Conservation (phyloP, 2,888 invertebrate genomes). For the Yponomeuta malinellus region DNA sequence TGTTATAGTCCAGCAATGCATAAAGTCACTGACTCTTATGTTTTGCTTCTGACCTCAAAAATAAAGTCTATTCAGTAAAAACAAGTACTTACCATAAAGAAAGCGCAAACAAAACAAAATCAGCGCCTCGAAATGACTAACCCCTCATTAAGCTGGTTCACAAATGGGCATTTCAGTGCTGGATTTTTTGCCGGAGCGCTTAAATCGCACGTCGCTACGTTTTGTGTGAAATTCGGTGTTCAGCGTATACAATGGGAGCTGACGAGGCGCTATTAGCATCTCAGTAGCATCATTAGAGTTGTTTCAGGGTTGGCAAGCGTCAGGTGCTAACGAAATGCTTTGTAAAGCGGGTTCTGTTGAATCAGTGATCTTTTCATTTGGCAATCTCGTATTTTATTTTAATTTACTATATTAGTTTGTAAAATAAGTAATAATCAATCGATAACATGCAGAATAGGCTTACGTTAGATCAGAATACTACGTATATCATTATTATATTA, state of each 20-base stretch:
- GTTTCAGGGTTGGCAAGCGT: neutral
- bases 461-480: no score
- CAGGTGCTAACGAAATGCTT: neutral
- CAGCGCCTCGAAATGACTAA: neutral
- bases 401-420: no score
- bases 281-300: slow-evolving; percentile 44
- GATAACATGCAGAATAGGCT: no score
- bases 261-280: slow-evolving; percentile 57
- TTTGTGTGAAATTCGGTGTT: neutral
- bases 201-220: neutral
- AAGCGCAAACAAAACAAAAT: neutral
- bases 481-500: no score
- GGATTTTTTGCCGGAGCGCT: neutral
- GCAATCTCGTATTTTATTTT: no score
- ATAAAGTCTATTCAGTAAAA: neutral
- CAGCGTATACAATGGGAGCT: neutral
- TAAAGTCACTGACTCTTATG: neutral
- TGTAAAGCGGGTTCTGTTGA: neutral
- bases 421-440: no score
- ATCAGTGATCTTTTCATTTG: no score
- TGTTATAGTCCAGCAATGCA: no score
- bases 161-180: neutral
- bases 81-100: neutral
- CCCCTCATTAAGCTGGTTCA: neutral
- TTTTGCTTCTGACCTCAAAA: neutral